A percentile compares a stretch with the other conserved stretches of the same genome.
Conservation (phyloP, 2,113 vertebrate genomes). For the Nothobranchius furzeri region DNA sequence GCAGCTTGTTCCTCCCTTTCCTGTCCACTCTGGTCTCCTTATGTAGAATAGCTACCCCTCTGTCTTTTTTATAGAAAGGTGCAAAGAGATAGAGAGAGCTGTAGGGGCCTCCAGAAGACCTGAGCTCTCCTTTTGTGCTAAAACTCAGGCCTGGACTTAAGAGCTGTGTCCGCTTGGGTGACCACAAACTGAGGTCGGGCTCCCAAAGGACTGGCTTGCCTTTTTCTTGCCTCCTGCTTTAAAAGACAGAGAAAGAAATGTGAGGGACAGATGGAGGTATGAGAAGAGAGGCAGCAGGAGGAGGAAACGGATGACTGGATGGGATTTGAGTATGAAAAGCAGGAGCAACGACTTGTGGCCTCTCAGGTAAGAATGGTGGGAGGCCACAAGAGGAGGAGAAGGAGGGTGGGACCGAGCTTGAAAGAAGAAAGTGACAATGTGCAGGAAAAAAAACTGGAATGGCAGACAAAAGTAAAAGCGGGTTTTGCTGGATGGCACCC, state of each 20-base stretch:
- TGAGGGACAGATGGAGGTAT: slow-evolving; percentile 68
- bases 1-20: slow-evolving; percentile 29
- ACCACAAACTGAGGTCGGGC: slow-evolving; percentile 67
- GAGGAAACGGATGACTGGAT: slow-evolving; percentile 17
- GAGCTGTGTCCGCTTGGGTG: slow-evolving; percentile 69
- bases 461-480: slow-evolving; percentile 52
- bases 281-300: slow-evolving; percentile 34
- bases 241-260: slow-evolving; percentile 66
- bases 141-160: slow-evolving; percentile 65
- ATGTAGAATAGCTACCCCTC: slow-evolving; percentile 49
- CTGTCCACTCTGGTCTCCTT: slow-evolving; percentile 24
- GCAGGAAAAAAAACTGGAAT: slow-evolving; percentile 40
- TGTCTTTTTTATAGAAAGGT: slow-evolving; percentile 53
- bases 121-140: slow-evolving; percentile 68
- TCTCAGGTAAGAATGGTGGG: slow-evolving; percentile 68
- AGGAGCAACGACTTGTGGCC: slow-evolving; percentile 54
- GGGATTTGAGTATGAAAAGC: slow-evolving; percentile 60
- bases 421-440: slow-evolving; percentile 45
- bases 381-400: slow-evolving; percentile 15
- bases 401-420: slow-evolving; percentile 1
- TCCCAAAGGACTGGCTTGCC: slow-evolving; percentile 65
- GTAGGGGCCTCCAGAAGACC: slow-evolving; percentile 60
- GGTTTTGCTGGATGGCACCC: slow-evolving; percentile 60
- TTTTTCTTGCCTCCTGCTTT: slow-evolving; percentile 65
- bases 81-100: slow-evolving; percentile 56